These are phyloP conservation scores for Lordiphosa collinella DNA, from an alignment of 1,140 invertebrate genomes.

Conservation along the genomic window DNA sequence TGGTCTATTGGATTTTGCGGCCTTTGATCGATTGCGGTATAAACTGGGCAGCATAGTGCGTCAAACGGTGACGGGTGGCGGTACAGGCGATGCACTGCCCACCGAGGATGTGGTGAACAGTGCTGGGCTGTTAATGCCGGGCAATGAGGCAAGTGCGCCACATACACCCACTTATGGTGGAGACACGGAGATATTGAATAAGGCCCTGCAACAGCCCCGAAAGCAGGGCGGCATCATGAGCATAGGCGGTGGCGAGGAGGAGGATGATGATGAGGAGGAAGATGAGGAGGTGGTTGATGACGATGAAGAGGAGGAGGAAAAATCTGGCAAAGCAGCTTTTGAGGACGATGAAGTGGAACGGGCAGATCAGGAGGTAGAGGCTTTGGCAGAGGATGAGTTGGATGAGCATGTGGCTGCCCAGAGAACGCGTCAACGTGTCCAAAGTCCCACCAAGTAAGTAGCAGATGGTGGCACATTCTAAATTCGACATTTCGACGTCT, in stretches of 20 bases:
- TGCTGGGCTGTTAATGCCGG: constrained; percentile 82
- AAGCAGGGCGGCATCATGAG: constrained; percentile 74
- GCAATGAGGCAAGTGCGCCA: constrained; percentile 40
- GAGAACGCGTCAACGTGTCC: constrained; percentile 44
- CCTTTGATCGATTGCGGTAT: constrained; percentile 82
- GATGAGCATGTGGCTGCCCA: constrained; percentile 41
- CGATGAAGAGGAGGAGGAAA: background rate
- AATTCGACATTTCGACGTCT: no score
- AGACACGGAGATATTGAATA: constrained; percentile 87
- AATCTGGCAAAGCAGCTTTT: constrained; percentile 38
- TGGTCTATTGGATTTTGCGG: constrained; percentile 80
- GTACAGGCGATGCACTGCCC: constrained; percentile 55
- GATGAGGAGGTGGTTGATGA: constrained; percentile 16
- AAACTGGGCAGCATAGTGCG: constrained; percentile 84
- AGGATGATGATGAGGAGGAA: constrained; percentile 41
- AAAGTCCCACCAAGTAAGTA: constrained; percentile 80
- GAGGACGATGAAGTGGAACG: constrained; percentile 69
- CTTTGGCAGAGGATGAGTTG: constrained; percentile 24
- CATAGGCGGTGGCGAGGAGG: constrained; percentile 62
- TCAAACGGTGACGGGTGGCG: constrained; percentile 79
- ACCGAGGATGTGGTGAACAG: constrained; percentile 80
- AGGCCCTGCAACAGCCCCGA: constrained; percentile 74
- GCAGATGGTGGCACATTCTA: no score
- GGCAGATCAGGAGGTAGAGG: constrained; percentile 79
- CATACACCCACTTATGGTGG: constrained; percentile 84